Evolutionary conservation across 2,888 invertebrate genomes (phyloP), one percentile per base, ranked within the genome.

Genomic region (Himalopsyche tibetana): DNA sequence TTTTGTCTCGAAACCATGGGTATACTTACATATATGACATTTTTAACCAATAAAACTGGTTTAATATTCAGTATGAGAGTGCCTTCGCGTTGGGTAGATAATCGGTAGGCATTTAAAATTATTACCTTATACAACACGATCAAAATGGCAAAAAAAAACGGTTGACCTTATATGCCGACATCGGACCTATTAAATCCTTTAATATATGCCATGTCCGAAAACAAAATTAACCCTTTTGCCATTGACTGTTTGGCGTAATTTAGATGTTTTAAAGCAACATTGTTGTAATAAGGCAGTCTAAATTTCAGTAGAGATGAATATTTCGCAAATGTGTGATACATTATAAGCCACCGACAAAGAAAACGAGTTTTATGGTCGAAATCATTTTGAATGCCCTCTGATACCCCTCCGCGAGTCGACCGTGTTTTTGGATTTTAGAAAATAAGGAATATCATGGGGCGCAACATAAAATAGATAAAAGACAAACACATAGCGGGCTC

Each of bases 261-360:
- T 88, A 88, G 88, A 88, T 85, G 88, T 88, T 88, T 85, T 82
- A 85, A 87, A 80, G 63, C 87, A 85, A 88, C 88, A 87, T 80
- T 88, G 88, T 88, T 82, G 85, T 84, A 51, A 84, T 81, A 82
- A 84, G 82, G n/a, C 42, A 83, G 63, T 63, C 63, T 85, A 38
- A 28, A n/a, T 80, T 28, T 79, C 85, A 82, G 82, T 85, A 82
- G 83, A 42, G 82, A 87, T 87, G 85, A 85, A 87, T 85, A 85
- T 42, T 55, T 83, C 36, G 55, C 81, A 80, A n/a, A 42, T 36
- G 82, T 84, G 82, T 80, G 55, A 80, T 74, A 42, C 69, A 56
- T 84, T 84, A 38, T 55, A 42, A 84, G 28, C 56, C 55, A 55
- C 86, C 86, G 86, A 87, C 87, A 87, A 87, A 87, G 87, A 74